Evolutionary conservation across 2,888 invertebrate genomes (phyloP).

Genomic region (Heliconius erato): DNA sequence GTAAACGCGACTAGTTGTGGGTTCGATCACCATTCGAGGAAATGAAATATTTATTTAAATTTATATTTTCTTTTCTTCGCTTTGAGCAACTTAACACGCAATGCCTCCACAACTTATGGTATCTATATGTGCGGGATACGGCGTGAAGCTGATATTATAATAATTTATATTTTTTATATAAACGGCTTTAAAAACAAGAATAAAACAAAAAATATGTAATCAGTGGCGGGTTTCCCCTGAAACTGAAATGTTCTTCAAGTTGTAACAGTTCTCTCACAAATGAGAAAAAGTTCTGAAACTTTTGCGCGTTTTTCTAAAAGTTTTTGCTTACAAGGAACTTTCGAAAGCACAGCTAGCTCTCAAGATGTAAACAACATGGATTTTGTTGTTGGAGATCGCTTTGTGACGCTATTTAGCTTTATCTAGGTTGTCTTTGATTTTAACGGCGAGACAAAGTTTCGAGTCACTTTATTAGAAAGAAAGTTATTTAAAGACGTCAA

Average conservation of each 20-base stretch:
- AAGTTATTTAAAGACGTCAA: neutral
- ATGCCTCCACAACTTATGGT: too few species aligned
- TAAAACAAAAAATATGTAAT: neutral
- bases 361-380: slow-evolving; percentile 32
- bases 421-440: slow-evolving; percentile 8
- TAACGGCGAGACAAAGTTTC: neutral
- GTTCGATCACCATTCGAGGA: too few species aligned
- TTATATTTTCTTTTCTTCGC: too few species aligned
- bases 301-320: slow-evolving; percentile 38
- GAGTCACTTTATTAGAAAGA: neutral
- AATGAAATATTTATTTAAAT: too few species aligned
- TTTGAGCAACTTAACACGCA: too few species aligned
- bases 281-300: slow-evolving; percentile 32
- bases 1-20: too few species aligned
- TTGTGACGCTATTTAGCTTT: slow-evolving; percentile 18
- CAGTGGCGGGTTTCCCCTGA: neutral
- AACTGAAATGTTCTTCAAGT: slow-evolving; percentile 20
- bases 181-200: neutral
- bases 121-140: too few species aligned
- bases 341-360: slow-evolving; percentile 22
- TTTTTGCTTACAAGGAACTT: slow-evolving; percentile 37
- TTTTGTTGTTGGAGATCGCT: slow-evolving; percentile 10
- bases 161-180: too few species aligned
- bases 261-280: slow-evolving; percentile 21
- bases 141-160: too few species aligned